A percentile compares a stretch with the other conserved stretches of the same genome.
phyloP scores from a whole-genome alignment of 1,140 invertebrate genomes.

The Procambarus clarkii region DNA sequence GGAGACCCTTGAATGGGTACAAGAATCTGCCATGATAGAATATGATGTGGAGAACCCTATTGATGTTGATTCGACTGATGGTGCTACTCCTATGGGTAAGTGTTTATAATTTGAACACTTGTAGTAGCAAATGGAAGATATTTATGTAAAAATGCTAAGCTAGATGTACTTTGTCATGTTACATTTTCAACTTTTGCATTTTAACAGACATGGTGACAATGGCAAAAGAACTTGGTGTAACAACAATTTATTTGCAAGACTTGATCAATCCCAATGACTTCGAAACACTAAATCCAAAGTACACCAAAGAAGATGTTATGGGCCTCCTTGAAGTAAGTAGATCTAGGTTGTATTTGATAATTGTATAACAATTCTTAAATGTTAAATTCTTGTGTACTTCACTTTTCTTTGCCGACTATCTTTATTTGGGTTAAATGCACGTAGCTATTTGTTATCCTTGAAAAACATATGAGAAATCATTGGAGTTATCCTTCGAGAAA shows the following conservation, averaged over 20 bases:
- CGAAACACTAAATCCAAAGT: not conserved
- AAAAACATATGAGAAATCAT: too few relatives aligned
- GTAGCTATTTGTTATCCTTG: too few relatives aligned
- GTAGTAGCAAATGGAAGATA: too few relatives aligned
- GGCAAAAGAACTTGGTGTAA: slow-evolving; percentile 38
- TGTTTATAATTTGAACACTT: not conserved
- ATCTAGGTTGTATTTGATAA: too few relatives aligned
- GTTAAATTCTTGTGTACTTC: too few relatives aligned
- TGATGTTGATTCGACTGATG: not conserved
- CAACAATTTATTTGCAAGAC: slow-evolving; percentile 38
- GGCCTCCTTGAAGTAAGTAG: slow-evolving; percentile 33
- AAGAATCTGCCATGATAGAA: slow-evolving; percentile 71
- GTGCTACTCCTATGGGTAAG: slow-evolving; percentile 6
- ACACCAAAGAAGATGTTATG: not conserved
- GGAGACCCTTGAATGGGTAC: slow-evolving; percentile 77
- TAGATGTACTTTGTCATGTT: too few relatives aligned
- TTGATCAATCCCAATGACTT: slow-evolving; percentile 40
- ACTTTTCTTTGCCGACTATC: too few relatives aligned
- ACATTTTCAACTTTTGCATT: not conserved
- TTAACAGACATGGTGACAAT: slow-evolving; percentile 33
- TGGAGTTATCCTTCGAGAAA: too few relatives aligned
- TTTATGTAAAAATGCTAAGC: too few relatives aligned
- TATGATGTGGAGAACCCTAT: slow-evolving; percentile 21
- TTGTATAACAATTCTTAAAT: too few relatives aligned
- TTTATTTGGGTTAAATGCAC: too few relatives aligned